Percentiles rank a stretch among this genome's conserved stretches.
Evolutionary conservation across 2,113 vertebrate genomes (phyloP).

Genomic region (Alces alces): DNA sequence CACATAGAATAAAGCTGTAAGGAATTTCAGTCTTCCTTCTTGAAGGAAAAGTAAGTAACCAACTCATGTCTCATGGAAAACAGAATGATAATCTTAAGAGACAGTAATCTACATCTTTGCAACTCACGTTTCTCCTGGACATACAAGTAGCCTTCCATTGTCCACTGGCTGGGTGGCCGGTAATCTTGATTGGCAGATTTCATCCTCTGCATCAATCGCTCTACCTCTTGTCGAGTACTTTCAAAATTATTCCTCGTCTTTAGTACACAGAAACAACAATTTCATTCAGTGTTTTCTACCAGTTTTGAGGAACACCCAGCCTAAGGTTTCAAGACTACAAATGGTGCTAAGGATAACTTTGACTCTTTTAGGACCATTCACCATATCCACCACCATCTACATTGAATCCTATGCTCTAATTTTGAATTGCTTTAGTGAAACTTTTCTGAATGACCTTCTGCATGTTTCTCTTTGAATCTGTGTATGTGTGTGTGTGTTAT

Average conservation of each 20-base stretch:
- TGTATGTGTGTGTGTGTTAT: neutral
- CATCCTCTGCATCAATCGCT: slow-evolving; percentile 97
- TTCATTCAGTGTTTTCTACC: neutral
- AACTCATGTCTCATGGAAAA: neutral
- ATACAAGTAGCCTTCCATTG: slow-evolving; percentile 97
- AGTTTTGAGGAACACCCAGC: neutral
- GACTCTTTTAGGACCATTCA: neutral
- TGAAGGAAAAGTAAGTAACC: neutral
- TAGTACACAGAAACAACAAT: slow-evolving; percentile 47
- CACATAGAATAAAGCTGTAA: neutral
- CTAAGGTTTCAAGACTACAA: neutral
- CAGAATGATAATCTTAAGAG: neutral
- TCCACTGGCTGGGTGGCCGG: slow-evolving; percentile 92
- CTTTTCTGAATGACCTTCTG: neutral
- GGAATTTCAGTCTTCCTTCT: neutral
- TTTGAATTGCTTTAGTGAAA: neutral
- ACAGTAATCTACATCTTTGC: neutral
- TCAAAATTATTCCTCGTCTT: slow-evolving; percentile 99
- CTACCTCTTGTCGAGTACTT: slow-evolving; percentile 97
- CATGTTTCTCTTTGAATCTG: neutral
- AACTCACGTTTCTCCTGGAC: slow-evolving; percentile 97
- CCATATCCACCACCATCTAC: neutral
- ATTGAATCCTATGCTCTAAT: neutral
- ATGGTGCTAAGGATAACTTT: neutral
- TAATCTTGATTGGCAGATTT: slow-evolving; percentile 94